Conservation (phyloP, 2,888 invertebrate genomes). For the Rhagonycha lutea region DNA sequence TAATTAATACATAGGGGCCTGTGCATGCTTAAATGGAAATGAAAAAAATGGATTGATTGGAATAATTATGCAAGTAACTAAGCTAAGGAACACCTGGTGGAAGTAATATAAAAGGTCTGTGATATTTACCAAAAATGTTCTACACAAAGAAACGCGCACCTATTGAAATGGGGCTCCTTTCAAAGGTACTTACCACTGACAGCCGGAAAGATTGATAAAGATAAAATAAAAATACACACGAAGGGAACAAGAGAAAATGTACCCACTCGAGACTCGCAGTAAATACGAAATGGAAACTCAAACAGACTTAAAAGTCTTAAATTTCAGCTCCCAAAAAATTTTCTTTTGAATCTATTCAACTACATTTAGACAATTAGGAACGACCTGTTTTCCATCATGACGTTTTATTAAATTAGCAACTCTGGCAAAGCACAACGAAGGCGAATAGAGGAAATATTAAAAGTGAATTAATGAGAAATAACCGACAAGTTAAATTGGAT, state of each 20-base stretch:
- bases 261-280: slow-evolving; percentile 7
- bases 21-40: neutral
- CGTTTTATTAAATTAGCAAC: slow-evolving; percentile 1
- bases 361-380: neutral
- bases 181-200: slow-evolving; percentile 26
- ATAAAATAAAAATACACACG: slow-evolving; percentile 25
- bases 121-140: slow-evolving; percentile 10
- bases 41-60: neutral
- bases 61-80: neutral
- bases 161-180: slow-evolving; percentile 26
- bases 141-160: slow-evolving; percentile 27
- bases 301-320: neutral
- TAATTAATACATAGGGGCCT: neutral
- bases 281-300: slow-evolving; percentile 13
- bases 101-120: slow-evolving; percentile 15
- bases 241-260: slow-evolving; percentile 10
- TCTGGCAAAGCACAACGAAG: neutral
- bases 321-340: neutral
- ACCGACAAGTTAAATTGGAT: neutral
- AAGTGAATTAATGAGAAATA: neutral
- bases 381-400: neutral
- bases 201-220: slow-evolving; percentile 31
- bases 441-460: neutral
- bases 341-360: neutral
- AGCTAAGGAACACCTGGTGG: slow-evolving; percentile 10